Conservation (phyloP, 2,113 vertebrate species). For the Planiliza haematocheilus region DNA sequence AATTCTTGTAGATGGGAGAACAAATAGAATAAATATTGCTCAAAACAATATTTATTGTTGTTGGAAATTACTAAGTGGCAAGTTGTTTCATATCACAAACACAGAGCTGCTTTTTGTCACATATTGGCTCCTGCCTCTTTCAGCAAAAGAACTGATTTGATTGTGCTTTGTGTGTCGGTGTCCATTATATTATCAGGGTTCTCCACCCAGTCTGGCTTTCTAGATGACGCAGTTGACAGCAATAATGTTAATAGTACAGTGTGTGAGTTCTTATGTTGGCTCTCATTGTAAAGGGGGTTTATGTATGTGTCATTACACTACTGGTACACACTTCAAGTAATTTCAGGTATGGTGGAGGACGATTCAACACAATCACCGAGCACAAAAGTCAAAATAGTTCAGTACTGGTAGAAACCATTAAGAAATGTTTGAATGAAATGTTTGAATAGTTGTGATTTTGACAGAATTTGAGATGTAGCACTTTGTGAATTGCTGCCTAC, state of each 20-base stretch:
- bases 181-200: slow-evolving; percentile 38
- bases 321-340: slow-evolving; percentile 83
- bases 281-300: neutral
- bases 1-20: slow-evolving; percentile 72
- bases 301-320: slow-evolving; percentile 29
- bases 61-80: slow-evolving; percentile 73
- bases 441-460: slow-evolving; percentile 21
- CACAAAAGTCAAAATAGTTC: slow-evolving; percentile 23
- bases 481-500: neutral
- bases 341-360: slow-evolving; percentile 74
- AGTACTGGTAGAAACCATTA: slow-evolving; percentile 38
- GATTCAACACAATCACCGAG: slow-evolving; percentile 45
- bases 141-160: slow-evolving; percentile 4
- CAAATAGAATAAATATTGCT: slow-evolving; percentile 79
- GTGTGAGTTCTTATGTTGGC: slow-evolving; percentile 15
- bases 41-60: slow-evolving; percentile 78
- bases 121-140: slow-evolving; percentile 1
- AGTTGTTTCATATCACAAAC: slow-evolving; percentile 19
- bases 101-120: neutral
- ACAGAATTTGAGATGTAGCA: slow-evolving; percentile 33
- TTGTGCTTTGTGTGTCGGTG: slow-evolving; percentile 45
- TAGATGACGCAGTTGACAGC: slow-evolving; percentile 7
- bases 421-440: too few relatives aligned
- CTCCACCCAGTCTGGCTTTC: slow-evolving; percentile 4
- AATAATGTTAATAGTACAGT: neutral